These are phyloP conservation scores for Chymomyza amoena DNA, from an alignment of 2,888 invertebrate genomes.

Conservation along the genomic window DNA sequence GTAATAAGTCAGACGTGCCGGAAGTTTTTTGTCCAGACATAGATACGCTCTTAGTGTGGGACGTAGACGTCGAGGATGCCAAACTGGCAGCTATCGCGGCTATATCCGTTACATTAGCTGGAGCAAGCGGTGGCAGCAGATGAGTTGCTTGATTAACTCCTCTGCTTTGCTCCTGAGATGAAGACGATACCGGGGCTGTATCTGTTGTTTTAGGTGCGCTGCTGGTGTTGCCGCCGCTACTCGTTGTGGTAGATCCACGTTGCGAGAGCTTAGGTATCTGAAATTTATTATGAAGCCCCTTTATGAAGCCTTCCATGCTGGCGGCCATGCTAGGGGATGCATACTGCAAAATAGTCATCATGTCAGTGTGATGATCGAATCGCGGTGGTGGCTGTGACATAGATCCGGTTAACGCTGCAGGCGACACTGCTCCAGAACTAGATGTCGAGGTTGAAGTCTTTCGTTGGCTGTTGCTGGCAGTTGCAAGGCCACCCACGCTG, in stretches of 20 bases:
- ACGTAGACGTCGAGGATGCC: constrained; percentile 8
- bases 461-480: constrained; percentile 38
- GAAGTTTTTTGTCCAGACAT: constrained; percentile 7
- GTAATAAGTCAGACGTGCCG: constrained; percentile 31
- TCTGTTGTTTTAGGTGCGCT: constrained; percentile 20
- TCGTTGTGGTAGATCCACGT: constrained; percentile 35
- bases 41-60: constrained; percentile 10
- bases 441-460: constrained; percentile 33
- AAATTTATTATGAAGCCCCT: constrained; percentile 89
- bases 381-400: constrained; percentile 72
- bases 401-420: constrained; percentile 55
- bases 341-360: constrained; percentile 81
- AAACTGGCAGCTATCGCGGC: constrained; percentile 24
- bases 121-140: not conserved
- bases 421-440: constrained; percentile 44
- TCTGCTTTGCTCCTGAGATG: constrained; percentile 16
- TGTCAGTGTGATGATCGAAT: constrained; percentile 75
- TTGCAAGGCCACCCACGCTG: constrained; percentile 52
- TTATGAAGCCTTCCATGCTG: constrained; percentile 86
- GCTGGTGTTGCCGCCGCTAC: constrained; percentile 23
- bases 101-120: not conserved
- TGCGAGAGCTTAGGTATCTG: constrained; percentile 92
- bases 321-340: constrained; percentile 82
- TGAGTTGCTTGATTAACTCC: not conserved
- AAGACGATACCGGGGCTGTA: not conserved